phyloP scores from a whole-genome alignment of 2,113 vertebrate genomes.

The Pagrus major region DNA sequence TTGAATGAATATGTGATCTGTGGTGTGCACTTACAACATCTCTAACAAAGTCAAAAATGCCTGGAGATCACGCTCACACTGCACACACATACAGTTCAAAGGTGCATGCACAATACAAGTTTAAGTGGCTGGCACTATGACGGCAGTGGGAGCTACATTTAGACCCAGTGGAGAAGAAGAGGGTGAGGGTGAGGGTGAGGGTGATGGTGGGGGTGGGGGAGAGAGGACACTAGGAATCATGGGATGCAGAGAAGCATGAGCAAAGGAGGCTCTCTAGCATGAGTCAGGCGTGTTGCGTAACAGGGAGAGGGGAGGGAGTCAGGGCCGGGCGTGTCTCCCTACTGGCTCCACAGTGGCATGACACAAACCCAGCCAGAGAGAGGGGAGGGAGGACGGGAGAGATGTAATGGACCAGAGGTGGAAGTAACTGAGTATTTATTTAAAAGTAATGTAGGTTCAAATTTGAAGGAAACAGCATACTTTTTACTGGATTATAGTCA shows the following conservation, averaged over 20 bases:
- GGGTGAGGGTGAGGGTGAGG: background rate
- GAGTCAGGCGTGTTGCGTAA: constrained; percentile 82
- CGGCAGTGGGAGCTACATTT: constrained; percentile 10
- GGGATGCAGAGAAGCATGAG: constrained; percentile 56
- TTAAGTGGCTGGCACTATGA: constrained; percentile 27
- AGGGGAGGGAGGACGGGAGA: background rate
- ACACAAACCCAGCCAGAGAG: constrained; percentile 16
- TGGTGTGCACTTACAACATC: background rate
- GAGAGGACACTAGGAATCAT: constrained; percentile 58
- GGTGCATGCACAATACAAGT: constrained; percentile 17
- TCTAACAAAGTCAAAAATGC: background rate
- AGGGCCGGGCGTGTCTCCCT: constrained; percentile 37
- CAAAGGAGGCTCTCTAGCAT: constrained; percentile 60
- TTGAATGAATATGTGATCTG: background rate
- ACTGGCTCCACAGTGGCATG: constrained; percentile 36
- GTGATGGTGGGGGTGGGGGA: background rate
- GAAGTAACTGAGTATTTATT: background rate
- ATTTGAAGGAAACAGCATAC: too few species aligned
- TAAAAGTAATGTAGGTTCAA: background rate
- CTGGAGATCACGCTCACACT: background rate
- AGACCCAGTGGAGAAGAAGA: background rate
- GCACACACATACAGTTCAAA: background rate
- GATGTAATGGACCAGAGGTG: background rate
- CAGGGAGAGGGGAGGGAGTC: constrained; percentile 42
- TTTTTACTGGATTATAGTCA: too few species aligned